phyloP scores from a whole-genome alignment of 1,140 invertebrate species.

The Hyphantria cunea region DNA sequence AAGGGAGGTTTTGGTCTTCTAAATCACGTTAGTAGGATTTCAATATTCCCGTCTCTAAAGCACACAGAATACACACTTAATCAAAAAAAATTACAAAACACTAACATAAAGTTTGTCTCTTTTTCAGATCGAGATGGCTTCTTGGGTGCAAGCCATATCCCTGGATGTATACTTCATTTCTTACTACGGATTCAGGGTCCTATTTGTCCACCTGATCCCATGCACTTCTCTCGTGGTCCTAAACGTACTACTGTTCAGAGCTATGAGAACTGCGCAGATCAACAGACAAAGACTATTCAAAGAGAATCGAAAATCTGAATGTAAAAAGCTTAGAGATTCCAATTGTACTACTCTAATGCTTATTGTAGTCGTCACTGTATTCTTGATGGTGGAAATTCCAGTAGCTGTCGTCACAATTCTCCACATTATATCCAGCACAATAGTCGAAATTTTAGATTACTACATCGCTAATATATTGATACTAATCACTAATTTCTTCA shows the following conservation, averaged over 20 bases:
- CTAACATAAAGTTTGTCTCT: slow-evolving; percentile 1
- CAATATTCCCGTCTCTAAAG: too few species aligned
- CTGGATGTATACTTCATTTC: slow-evolving; percentile 89
- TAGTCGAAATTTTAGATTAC: slow-evolving; percentile 89
- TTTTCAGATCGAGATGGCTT: slow-evolving; percentile 78
- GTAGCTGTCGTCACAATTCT: slow-evolving; percentile 93
- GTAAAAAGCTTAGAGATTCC: slow-evolving; percentile 90
- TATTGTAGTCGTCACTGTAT: slow-evolving; percentile 96
- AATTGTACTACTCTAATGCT: slow-evolving; percentile 97
- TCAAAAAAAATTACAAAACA: too few species aligned
- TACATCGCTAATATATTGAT: slow-evolving; percentile 91
- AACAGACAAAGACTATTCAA: slow-evolving; percentile 91
- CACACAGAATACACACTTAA: too few species aligned
- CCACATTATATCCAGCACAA: slow-evolving; percentile 90
- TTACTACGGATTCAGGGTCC: slow-evolving; percentile 93
- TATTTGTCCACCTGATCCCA: slow-evolving; percentile 95
- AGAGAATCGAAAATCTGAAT: slow-evolving; percentile 92
- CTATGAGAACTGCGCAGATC: slow-evolving; percentile 91
- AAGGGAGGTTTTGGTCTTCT: too few species aligned
- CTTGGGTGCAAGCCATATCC: slow-evolving; percentile 86
- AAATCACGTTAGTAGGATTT: too few species aligned
- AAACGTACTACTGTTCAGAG: slow-evolving; percentile 93
- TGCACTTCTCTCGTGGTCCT: slow-evolving; percentile 94
- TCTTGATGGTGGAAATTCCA: slow-evolving; percentile 95
- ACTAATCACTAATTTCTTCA: slow-evolving; percentile 94